Evolutionary conservation across 1,140 invertebrate species (phyloP), one percentile per base, ranked within the genome.

Genomic region (Atta cephalotes): DNA sequence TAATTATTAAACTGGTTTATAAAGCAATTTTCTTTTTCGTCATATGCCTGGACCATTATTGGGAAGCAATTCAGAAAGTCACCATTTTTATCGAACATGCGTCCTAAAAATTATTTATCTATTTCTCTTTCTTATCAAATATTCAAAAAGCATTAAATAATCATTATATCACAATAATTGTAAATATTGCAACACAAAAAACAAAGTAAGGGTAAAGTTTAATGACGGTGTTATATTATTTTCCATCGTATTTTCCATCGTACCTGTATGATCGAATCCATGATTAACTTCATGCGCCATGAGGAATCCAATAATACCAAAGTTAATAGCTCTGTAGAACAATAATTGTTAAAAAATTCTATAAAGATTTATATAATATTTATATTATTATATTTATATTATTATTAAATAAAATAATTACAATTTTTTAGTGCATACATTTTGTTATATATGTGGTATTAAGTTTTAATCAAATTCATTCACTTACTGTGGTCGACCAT

Each of bases 271-370:
- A 21, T 91, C 89, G 21, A 91, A 91, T 25, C 89, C 89, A 2
- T 91, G 89, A 65, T 90, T 91, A 3, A 90, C 78, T 45, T 91
- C 89, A 21, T 91, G 89, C 7, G 53, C 78, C 63, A 91, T 90
- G 2, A 91, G 2, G 0, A 85, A 35, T 18, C 89, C 89, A 35
- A 91, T 63, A 12, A 86, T 84, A 31, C 89, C 89, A 58, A 68
- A 91, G 60, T 91, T 91, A 10, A 88, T 16, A 56, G 25, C 87
- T 89, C 12, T 68, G 12, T 4, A 39, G 31, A 66, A 77, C 7
- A 63, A 28, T 4, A 7, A 10, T 35, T 21, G 0, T 62, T 39
- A 9, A 25, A 65, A 21, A n/a, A 71, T 71, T 39, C 1, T 6
- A 45, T 82, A 39, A 68, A 53, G 0, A 25, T 70, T 49, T 49